phyloP scores from a whole-genome alignment of 2,113 vertebrate species.

The Misgurnus mizolepis region DNA sequence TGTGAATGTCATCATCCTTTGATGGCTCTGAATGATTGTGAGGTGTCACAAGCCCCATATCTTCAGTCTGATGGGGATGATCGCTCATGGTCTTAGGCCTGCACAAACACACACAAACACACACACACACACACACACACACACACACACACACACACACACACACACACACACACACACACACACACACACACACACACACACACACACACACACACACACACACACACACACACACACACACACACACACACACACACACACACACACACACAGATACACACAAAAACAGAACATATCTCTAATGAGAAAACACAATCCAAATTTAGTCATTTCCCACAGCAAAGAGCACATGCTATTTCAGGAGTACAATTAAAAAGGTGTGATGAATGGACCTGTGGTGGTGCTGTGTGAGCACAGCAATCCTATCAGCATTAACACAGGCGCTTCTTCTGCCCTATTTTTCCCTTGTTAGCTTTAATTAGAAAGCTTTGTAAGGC shows the following conservation, averaged over 20 bases:
- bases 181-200: conserved; percentile 3
- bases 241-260: not conserved
- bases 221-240: not conserved
- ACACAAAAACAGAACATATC: not conserved
- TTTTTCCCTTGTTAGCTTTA: conserved; percentile 68
- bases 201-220: too few species aligned
- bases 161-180: not conserved
- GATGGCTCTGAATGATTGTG: conserved; percentile 70
- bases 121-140: not conserved
- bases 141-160: conserved; percentile 5
- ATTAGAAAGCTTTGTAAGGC: conserved; percentile 64
- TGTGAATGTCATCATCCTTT: conserved; percentile 74
- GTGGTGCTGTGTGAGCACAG: not conserved
- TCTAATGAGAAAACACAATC: not conserved
- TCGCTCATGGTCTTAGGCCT: conserved; percentile 77
- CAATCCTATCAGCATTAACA: conserved; percentile 30
- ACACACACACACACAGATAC: conserved; percentile 4
- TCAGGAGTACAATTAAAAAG: conserved; percentile 61
- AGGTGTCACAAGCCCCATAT: conserved; percentile 66
- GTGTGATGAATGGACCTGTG: conserved; percentile 14
- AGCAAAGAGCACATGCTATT: conserved; percentile 51
- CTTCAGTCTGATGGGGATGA: conserved; percentile 72
- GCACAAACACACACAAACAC: conserved; percentile 6
- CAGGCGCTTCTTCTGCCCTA: conserved; percentile 11
- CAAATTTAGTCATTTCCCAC: conserved; percentile 2